Percentiles rank a stretch among this genome's conserved stretches.
These are phyloP conservation scores for Drosophila subobscura DNA, from an alignment of 1,140 invertebrate genomes.

Conservation along the genomic window DNA sequence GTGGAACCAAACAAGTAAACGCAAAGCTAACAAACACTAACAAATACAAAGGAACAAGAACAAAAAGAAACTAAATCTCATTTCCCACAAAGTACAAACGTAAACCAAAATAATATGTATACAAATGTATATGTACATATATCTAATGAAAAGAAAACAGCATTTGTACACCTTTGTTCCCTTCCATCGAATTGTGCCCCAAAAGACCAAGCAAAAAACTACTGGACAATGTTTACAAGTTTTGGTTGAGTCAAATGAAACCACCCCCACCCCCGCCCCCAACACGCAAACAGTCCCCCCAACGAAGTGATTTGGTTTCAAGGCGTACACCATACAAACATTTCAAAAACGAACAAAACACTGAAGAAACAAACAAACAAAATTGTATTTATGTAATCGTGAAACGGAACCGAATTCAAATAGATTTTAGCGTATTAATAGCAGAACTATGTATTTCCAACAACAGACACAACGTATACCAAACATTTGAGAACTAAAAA, in stretches of 20 bases:
- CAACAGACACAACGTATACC: conserved; percentile 45
- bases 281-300: conserved; percentile 10
- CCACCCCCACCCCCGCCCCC: background rate
- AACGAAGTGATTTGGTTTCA: conserved; percentile 76
- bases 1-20: conserved; percentile 54
- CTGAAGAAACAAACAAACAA: conserved; percentile 20
- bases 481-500: conserved; percentile 35
- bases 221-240: conserved; percentile 39
- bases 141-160: too few species aligned
- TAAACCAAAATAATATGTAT: conserved; percentile 17
- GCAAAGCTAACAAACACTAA: conserved; percentile 42
- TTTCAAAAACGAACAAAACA: conserved; percentile 19
- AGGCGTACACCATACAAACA: conserved; percentile 34
- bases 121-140: background rate
- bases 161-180: too few species aligned
- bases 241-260: conserved; percentile 34
- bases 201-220: conserved; percentile 24
- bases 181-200: conserved; percentile 3
- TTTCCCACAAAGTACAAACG: conserved; percentile 42
- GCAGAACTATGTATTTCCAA: conserved; percentile 46
- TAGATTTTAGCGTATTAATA: conserved; percentile 36
- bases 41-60: conserved; percentile 18
- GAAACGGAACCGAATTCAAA: conserved; percentile 37
- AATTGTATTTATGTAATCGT: conserved; percentile 9
- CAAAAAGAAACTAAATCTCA: conserved; percentile 37